A percentile compares a stretch with the other conserved stretches of the same genome.
Evolutionary conservation across 2,113 vertebrate genomes (phyloP).

Genomic region (Ctenomys sociabilis): DNA sequence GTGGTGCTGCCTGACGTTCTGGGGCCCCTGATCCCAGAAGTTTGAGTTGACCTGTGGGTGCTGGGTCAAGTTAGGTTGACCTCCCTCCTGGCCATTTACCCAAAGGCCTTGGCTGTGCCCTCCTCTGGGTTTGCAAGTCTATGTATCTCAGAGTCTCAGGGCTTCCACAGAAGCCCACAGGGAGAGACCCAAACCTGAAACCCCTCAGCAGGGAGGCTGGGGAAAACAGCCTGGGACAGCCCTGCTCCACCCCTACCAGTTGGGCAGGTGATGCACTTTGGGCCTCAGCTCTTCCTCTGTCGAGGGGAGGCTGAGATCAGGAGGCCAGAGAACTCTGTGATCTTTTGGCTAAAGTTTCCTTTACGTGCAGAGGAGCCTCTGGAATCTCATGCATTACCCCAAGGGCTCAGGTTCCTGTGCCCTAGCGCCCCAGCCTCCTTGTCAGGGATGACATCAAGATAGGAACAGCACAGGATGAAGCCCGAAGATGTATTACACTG

Average conservation of each 20-base stretch:
- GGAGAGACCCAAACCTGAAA: background rate
- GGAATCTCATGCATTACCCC: background rate
- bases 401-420: constrained; percentile 78
- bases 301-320: background rate
- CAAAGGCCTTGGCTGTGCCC: background rate
- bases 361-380: background rate
- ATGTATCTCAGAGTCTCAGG: background rate
- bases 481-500: constrained; percentile 44
- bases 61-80: background rate
- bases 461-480: constrained; percentile 90
- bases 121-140: background rate
- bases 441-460: constrained; percentile 88
- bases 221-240: background rate
- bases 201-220: background rate
- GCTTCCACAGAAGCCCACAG: background rate
- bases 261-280: background rate
- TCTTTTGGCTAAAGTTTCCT: background rate
- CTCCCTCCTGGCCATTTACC: background rate
- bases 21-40: background rate
- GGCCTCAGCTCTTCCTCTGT: background rate
- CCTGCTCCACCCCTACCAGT: background rate
- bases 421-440: constrained; percentile 87
- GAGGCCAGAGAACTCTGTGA: background rate
- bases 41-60: background rate
- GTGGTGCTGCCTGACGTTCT: background rate